These are phyloP conservation scores for Cephalopachus bancanus DNA, from an alignment of 2,797 vertebrate species.

Conservation along the genomic window DNA sequence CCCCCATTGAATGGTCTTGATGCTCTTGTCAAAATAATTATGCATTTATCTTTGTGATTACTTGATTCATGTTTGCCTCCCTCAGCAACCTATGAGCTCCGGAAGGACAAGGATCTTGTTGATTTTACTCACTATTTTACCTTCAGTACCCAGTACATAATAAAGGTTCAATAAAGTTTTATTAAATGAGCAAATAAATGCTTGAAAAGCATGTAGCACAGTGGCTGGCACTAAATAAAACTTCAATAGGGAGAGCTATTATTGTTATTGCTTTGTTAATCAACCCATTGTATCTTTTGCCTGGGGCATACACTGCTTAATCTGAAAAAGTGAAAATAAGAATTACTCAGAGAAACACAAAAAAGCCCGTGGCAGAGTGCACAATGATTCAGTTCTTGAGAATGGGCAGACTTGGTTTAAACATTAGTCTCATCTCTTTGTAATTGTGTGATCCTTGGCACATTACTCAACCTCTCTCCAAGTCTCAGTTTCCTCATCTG, in stretches of 20 bases:
- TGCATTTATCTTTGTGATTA: constrained; percentile 45
- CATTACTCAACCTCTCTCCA: constrained; percentile 36
- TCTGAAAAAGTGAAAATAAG: constrained; percentile 27
- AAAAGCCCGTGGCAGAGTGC: not conserved
- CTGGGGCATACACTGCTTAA: constrained; percentile 30
- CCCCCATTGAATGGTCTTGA: not conserved
- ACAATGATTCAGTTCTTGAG: not conserved
- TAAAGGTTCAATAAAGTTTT: constrained; percentile 59
- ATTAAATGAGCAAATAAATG: constrained; percentile 61
- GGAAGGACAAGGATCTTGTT: constrained; percentile 62
- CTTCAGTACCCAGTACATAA: constrained; percentile 23
- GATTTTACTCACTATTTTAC: constrained; percentile 50
- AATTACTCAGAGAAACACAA: constrained; percentile 41
- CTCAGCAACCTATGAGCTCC: constrained; percentile 54
- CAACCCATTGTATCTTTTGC: constrained; percentile 9
- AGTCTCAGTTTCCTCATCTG: constrained; percentile 59
- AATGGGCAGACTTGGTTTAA: constrained; percentile 13
- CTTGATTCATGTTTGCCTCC: constrained; percentile 16
- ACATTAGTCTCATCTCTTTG: not conserved
- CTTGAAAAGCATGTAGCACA: constrained; percentile 36
- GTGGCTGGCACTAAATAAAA: constrained; percentile 37
- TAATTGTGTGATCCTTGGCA: constrained; percentile 20
- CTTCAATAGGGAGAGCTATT: constrained; percentile 13
- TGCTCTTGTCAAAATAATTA: constrained; percentile 3
- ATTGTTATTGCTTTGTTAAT: constrained; percentile 35